phyloP scores from a whole-genome alignment of 2,113 vertebrate genomes.

The Dipodomys ordii region DNA sequence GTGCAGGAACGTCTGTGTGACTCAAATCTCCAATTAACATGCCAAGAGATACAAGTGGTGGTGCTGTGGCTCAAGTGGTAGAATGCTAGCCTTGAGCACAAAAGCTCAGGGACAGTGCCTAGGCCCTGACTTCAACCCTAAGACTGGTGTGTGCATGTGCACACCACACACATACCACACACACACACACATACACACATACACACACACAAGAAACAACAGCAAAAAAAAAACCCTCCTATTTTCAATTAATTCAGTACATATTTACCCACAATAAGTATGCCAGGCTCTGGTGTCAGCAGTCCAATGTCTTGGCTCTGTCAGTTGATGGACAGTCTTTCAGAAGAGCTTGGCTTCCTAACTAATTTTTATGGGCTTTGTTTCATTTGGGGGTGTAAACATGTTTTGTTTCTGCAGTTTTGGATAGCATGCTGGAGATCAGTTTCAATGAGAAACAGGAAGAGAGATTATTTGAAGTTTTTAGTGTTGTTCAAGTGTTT shows the following conservation, averaged over 20 bases:
- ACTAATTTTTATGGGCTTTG: neutral
- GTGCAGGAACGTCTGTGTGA: too few species aligned
- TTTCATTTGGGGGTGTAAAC: slow-evolving; percentile 16
- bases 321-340: neutral
- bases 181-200: too few species aligned
- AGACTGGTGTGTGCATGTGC: too few species aligned
- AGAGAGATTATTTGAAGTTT: neutral
- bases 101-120: too few species aligned
- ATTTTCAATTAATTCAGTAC: neutral
- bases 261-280: neutral
- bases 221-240: neutral
- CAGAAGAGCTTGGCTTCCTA: neutral
- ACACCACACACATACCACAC: too few species aligned
- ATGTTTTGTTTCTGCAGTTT: neutral
- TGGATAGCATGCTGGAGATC: neutral
- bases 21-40: too few species aligned
- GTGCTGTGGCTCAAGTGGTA: too few species aligned
- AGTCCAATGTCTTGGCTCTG: neutral
- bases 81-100: too few species aligned
- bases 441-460: slow-evolving; percentile 4
- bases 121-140: too few species aligned
- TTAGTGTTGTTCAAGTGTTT: neutral
- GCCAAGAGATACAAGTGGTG: too few species aligned
- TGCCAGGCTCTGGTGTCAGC: neutral
- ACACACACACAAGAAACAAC: too few species aligned